Conservation (phyloP, 2,888 invertebrate genomes). For the Euphydryas editha region DNA sequence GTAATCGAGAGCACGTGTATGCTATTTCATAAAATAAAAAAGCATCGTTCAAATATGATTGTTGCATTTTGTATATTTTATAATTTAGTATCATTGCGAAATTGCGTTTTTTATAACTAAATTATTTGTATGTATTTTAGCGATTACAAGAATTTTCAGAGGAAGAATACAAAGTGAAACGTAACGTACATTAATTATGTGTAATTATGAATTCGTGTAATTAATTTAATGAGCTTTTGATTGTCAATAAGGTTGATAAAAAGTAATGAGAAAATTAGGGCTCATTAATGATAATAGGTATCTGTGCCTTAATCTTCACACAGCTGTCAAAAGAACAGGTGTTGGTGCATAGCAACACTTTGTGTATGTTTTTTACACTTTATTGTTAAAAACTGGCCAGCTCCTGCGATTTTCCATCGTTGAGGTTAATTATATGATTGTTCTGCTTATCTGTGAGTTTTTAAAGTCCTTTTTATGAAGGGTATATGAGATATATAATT, state of each 20-base stretch:
- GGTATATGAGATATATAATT: too few relatives aligned
- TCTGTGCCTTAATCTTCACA: not conserved
- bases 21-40: too few relatives aligned
- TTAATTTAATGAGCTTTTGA: not conserved
- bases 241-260: not conserved
- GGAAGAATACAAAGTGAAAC: not conserved
- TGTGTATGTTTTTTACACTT: not conserved
- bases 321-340: constrained; percentile 20
- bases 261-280: constrained; percentile 2
- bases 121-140: too few relatives aligned
- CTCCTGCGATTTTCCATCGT: too few relatives aligned
- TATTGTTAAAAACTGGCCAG: not conserved
- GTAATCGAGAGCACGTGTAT: too few relatives aligned
- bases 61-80: not conserved
- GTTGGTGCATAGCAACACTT: constrained; percentile 7
- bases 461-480: too few relatives aligned
- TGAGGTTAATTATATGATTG: too few relatives aligned
- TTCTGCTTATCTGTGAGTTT: too few relatives aligned
- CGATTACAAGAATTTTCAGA: too few relatives aligned
- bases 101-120: too few relatives aligned
- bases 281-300: not conserved
- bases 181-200: not conserved
- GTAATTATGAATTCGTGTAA: not conserved
- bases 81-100: not conserved
- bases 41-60: not conserved